Conservation (phyloP, 2,113 vertebrate species). For the Casuarius casuarius region DNA sequence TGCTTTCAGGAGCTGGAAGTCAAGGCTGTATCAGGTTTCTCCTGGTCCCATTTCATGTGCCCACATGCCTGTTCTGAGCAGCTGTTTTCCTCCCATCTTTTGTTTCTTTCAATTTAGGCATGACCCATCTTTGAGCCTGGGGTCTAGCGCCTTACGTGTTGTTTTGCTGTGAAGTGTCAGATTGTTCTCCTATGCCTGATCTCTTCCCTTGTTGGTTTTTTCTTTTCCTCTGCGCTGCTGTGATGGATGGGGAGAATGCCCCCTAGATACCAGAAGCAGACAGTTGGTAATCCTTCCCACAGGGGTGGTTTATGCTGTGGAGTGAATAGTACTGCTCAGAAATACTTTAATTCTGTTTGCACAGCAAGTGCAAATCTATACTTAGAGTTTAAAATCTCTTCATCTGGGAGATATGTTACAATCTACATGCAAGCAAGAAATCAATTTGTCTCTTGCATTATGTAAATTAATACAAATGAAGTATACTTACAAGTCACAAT, state of each 20-base stretch:
- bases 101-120: neutral
- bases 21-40: neutral
- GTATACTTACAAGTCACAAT: neutral
- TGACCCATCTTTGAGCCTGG: neutral
- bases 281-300: neutral
- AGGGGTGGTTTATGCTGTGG: constrained; percentile 17
- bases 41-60: neutral
- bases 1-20: neutral
- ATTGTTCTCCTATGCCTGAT: neutral
- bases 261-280: neutral
- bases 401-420: neutral
- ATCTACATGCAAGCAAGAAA: neutral
- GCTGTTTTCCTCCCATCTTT: neutral
- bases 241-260: neutral
- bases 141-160: neutral
- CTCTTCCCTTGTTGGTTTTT: neutral
- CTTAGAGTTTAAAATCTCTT: neutral
- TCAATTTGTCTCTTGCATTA: neutral
- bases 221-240: neutral
- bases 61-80: neutral
- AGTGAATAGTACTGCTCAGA: neutral
- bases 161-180: neutral
- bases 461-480: neutral
- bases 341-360: neutral
- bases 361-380: neutral